phyloP scores from a whole-genome alignment of 1,140 invertebrate species.

The Pseudomyrmex cubaensis region DNA sequence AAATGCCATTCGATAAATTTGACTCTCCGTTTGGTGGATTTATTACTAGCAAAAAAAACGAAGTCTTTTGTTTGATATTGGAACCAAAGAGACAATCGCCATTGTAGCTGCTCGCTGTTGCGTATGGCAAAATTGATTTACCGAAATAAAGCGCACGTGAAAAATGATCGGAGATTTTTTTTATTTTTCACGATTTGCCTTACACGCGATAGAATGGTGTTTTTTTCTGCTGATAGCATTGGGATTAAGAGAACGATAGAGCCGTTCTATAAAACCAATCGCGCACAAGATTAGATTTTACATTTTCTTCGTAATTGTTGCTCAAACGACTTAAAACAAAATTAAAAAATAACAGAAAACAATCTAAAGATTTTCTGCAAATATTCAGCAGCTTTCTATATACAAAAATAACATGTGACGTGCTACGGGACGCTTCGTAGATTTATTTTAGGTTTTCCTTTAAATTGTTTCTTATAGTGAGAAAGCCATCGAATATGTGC shows the following conservation, averaged over 20 bases:
- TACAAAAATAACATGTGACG: too few species aligned
- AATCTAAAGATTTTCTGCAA: too few species aligned
- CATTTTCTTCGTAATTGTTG: too few species aligned
- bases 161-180: constrained; percentile 24
- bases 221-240: not conserved
- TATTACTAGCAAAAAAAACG: not conserved
- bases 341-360: too few species aligned
- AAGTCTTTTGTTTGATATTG: constrained; percentile 18
- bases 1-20: constrained; percentile 4
- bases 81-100: constrained; percentile 17
- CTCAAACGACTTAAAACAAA: too few species aligned
- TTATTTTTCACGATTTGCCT: constrained; percentile 3
- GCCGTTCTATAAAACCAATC: too few species aligned
- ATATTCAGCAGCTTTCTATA: too few species aligned
- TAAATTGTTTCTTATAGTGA: too few species aligned
- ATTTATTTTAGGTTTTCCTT: too few species aligned
- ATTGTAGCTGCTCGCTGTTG: not conserved
- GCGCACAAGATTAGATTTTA: too few species aligned
- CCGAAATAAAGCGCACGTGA: not conserved
- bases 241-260: not conserved
- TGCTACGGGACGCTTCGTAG: too few species aligned
- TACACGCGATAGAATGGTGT: constrained; percentile 7
- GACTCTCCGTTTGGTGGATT: constrained; percentile 8
- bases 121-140: constrained; percentile 14
- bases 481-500: too few species aligned